Percentiles rank a stretch among this genome's conserved stretches.
These are phyloP conservation scores for Labeo calbasu DNA, from an alignment of 2,797 vertebrate genomes.

Conservation along the genomic window DNA sequence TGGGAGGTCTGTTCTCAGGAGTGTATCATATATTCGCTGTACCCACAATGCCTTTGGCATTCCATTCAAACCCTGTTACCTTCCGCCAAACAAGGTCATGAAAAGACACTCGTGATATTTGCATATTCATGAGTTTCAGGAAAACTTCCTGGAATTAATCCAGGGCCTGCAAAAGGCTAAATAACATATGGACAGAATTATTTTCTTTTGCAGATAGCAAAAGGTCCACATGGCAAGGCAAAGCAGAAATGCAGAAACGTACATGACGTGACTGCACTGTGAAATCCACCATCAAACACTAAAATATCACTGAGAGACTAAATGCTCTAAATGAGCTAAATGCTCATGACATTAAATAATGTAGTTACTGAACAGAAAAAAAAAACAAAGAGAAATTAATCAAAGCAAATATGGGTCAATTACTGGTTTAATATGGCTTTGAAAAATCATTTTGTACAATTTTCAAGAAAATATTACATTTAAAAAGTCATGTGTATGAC, in stretches of 20 bases:
- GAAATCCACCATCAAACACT: not conserved
- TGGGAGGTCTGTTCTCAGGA: constrained; percentile 51
- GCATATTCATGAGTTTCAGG: constrained; percentile 6
- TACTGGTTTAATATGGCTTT: not conserved
- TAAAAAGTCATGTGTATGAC: not conserved
- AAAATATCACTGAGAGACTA: not conserved
- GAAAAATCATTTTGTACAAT: not conserved
- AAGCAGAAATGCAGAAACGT: not conserved
- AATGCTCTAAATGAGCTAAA: not conserved
- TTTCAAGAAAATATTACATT: not conserved
- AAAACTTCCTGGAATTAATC: not conserved
- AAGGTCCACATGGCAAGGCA: not conserved
- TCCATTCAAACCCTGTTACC: constrained; percentile 17
- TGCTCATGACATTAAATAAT: not conserved
- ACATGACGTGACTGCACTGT: not conserved
- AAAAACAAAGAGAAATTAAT: not conserved
- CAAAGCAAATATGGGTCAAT: not conserved
- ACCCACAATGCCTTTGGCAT: constrained; percentile 29
- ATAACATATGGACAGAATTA: not conserved
- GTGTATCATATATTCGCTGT: constrained; percentile 51
- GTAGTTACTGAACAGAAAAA: not conserved
- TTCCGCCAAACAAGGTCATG: constrained; percentile 28
- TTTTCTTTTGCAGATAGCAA: not conserved
- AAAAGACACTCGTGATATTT: constrained; percentile 8
- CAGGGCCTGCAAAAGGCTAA: not conserved